Conservation (phyloP, 2,113 vertebrate genomes). For the Phaetusa simplex region DNA sequence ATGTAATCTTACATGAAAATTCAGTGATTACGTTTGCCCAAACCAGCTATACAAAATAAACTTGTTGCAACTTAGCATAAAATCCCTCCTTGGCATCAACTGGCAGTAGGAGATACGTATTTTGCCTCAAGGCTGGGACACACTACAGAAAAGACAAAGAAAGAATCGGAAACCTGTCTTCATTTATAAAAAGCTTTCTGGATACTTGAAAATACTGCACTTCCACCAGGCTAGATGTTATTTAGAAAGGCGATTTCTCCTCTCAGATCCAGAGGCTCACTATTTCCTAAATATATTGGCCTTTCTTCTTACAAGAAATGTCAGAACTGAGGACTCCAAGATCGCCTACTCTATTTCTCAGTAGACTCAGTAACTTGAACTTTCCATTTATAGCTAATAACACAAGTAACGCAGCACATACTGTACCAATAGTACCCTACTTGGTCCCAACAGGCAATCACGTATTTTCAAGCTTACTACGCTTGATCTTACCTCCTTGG, state of each 20-base stretch:
- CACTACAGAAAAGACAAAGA: not conserved
- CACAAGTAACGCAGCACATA: not conserved
- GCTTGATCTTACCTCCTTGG: not conserved
- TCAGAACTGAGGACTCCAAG: conserved; percentile 20
- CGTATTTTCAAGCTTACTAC: not conserved
- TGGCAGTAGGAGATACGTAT: not conserved
- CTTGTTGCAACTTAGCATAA: not conserved
- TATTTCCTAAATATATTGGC: not conserved
- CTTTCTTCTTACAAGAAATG: not conserved
- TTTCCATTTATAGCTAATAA: conserved; percentile 38
- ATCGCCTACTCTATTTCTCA: conserved; percentile 29
- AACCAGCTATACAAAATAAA: not conserved
- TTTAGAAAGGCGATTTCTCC: not conserved
- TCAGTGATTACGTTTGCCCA: not conserved
- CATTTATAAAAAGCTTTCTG: not conserved
- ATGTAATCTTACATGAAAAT: not conserved
- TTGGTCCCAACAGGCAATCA: conserved; percentile 3
- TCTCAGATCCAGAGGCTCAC: not conserved
- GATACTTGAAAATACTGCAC: not conserved
- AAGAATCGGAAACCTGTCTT: not conserved
- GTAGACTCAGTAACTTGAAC: not conserved
- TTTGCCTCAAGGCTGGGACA: not conserved
- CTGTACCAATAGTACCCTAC: conserved; percentile 27
- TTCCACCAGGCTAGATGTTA: not conserved
- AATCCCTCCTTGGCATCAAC: conserved; percentile 1